Evolutionary conservation across 2,888 invertebrate genomes (phyloP), one percentile per base, ranked within the genome.

Genomic region (Drosophila paramelanica): DNA sequence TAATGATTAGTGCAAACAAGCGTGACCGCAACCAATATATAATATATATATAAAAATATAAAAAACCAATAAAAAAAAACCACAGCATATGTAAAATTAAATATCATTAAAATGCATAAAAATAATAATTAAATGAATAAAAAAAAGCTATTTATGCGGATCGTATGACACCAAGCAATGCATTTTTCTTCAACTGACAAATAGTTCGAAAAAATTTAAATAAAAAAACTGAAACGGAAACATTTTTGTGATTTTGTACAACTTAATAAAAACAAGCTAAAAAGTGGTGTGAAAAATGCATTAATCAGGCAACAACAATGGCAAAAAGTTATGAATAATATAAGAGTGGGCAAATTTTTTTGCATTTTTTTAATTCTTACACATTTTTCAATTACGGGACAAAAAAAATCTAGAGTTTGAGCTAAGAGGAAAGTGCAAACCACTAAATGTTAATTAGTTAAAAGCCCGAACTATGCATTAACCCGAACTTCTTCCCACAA

Each of bases 391-490:
- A 81, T 82, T 84, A 81, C 80, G 87, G 72, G 42, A 36, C 36
- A 73, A 64, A 49, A 68, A 50, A 43, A 50, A 65, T 42, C 27
- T 57, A 42, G 58, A 58, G 79, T 47, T 45, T 41, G 67, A 51
- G 57, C 27, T 11, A 47, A 23, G 55, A 46, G 46, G 23, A 55
- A 55, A 49, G 59, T 38, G 78, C 71, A 88, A 91, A 89, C 90
- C 90, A 76, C 88, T 84, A 90, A 90, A 89, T 90, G 84, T 90
- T 90, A 91, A 91, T 90, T 90, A 90, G 90, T 90, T 90, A 81
- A 90, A 89, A 82, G 82, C 88, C 65, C 86, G 58, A 77, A 77
- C 81, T 87, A 87, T 72, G 67, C 66, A 66, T 70, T 69, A 80
- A 67, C 70, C 69, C 74, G 55, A 73, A 69, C 71, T 42, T 46